These are phyloP conservation scores for Busseola fusca DNA, from an alignment of 2,888 invertebrate genomes.

Conservation along the genomic window DNA sequence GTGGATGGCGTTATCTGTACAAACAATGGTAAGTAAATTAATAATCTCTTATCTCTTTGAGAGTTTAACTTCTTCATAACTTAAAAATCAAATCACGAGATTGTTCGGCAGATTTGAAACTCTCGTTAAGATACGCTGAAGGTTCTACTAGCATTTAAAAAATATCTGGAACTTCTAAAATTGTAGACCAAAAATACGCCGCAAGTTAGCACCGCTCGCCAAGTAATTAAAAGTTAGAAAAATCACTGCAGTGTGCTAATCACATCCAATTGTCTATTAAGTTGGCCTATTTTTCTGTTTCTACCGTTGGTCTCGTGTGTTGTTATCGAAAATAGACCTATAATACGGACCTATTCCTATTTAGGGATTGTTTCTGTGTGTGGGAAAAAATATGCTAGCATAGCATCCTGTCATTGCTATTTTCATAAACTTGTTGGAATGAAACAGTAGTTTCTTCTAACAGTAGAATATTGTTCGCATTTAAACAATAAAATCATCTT, in stretches of 20 bases:
- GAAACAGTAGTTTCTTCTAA: not conserved
- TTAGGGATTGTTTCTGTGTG: not conserved
- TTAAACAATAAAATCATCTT: not conserved
- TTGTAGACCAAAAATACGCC: not conserved
- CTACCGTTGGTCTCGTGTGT: not conserved
- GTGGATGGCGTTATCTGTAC: no score
- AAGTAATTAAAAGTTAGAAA: constrained; percentile 31
- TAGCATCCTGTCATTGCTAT: not conserved
- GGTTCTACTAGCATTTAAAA: not conserved
- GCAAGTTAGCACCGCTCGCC: not conserved
- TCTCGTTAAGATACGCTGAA: not conserved
- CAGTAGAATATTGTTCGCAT: not conserved
- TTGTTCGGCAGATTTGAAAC: not conserved
- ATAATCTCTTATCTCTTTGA: not conserved
- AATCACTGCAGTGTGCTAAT: constrained; percentile 40
- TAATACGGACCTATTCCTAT: no score
- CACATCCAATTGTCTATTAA: constrained; percentile 39
- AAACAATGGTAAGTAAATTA: not conserved
- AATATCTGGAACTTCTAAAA: not conserved
- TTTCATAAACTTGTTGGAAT: not conserved
- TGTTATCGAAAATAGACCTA: not conserved
- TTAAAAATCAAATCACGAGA: not conserved
- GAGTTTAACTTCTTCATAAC: not conserved
- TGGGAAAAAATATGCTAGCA: not conserved
- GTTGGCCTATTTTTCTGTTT: constrained; percentile 15